Percentiles rank a stretch among this genome's conserved stretches.
Evolutionary conservation across 2,113 vertebrate species (phyloP).

Genomic region (Tapirus terrestris): DNA sequence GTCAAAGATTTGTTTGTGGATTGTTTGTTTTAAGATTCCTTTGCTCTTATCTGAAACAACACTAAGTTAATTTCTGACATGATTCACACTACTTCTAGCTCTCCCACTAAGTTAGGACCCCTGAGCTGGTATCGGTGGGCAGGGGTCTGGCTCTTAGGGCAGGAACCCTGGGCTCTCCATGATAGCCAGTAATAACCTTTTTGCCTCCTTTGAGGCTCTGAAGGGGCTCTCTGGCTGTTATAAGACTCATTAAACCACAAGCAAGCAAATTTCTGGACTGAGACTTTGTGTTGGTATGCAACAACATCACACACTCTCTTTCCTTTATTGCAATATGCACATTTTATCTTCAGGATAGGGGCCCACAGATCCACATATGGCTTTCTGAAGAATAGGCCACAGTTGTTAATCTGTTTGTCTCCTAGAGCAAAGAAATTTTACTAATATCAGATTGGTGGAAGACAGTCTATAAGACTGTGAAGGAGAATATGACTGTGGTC

Average conservation of each 20-base stretch:
- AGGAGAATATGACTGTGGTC: background rate
- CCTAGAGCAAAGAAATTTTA: background rate
- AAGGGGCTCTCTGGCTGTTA: background rate
- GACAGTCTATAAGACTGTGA: background rate
- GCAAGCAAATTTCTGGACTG: background rate
- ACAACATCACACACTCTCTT: background rate
- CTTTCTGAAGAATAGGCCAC: background rate
- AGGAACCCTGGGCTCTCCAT: background rate
- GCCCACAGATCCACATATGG: background rate
- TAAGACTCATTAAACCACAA: background rate
- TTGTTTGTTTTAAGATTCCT: background rate
- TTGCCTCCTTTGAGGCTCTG: background rate
- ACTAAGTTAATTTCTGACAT: background rate
- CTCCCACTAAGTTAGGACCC: background rate
- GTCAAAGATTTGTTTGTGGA: background rate
- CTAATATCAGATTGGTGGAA: background rate
- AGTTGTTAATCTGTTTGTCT: background rate
- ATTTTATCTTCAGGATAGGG: background rate
- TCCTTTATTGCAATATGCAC: background rate
- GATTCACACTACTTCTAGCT: background rate
- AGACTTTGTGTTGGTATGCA: background rate
- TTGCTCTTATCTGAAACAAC: background rate
- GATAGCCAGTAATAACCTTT: background rate
- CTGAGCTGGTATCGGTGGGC: background rate
- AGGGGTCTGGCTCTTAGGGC: background rate